These are phyloP conservation scores for Anadara kagoshimensis DNA, from an alignment of 1,140 invertebrate genomes.

Conservation along the genomic window DNA sequence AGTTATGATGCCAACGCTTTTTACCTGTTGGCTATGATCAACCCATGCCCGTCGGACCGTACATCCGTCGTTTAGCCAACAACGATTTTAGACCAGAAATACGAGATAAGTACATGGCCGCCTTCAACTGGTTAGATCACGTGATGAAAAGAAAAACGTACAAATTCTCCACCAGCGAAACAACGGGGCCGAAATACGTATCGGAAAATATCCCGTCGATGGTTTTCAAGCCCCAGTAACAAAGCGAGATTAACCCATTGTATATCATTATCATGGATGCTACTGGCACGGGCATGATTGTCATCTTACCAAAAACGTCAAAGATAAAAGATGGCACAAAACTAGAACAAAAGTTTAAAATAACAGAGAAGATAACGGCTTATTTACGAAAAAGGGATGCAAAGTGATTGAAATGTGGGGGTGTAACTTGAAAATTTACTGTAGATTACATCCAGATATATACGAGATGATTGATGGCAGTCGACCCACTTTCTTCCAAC, in stretches of 20 bases:
- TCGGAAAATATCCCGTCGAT: conserved; percentile 5
- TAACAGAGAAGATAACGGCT: not conserved
- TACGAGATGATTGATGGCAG: not conserved
- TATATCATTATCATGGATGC: conserved; percentile 15
- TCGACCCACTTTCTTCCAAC: not conserved
- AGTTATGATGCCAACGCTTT: conserved; percentile 15
- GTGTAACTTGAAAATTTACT: not conserved
- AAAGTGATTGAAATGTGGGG: conserved; percentile 5
- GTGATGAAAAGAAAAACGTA: not conserved
- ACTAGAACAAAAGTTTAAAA: not conserved
- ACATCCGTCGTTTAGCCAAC: not conserved
- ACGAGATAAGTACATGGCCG: not conserved
- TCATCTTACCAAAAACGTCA: not conserved
- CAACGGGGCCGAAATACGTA: not conserved
- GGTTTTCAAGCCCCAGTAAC: not conserved
- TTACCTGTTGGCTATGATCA: conserved; percentile 15
- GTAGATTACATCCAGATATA: not conserved
- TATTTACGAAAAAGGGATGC: not conserved
- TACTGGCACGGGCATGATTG: conserved; percentile 17
- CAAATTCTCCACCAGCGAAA: not conserved
- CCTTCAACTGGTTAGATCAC: not conserved
- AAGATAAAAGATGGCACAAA: not conserved
- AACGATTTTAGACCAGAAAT: not conserved
- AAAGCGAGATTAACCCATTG: not conserved
- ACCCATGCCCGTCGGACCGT: conserved; percentile 32